Percentiles rank a stretch among this genome's conserved stretches.
Conservation (phyloP, 1,140 invertebrate genomes). For the Neodiprion pinetum region DNA sequence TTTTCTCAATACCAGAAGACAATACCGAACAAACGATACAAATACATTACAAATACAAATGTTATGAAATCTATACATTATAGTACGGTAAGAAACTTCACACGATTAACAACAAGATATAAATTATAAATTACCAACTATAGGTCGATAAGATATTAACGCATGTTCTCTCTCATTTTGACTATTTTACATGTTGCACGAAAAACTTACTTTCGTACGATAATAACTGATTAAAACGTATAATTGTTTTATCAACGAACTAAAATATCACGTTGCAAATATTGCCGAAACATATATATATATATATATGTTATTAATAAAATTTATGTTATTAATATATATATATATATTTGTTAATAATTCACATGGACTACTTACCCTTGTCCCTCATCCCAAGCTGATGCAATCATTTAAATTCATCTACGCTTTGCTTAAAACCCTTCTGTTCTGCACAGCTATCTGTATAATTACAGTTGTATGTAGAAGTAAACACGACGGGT, state of each 20-base stretch:
- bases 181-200: conserved; percentile 5
- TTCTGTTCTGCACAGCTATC: neutral
- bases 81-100: conserved; percentile 1
- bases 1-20: conserved; percentile 35
- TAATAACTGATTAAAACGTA: neutral
- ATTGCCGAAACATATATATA: neutral
- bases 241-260: neutral
- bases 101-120: conserved; percentile 5
- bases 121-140: neutral
- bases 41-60: conserved; percentile 36
- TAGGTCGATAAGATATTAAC: conserved; percentile 1
- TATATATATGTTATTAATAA: too few relatives aligned
- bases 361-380: neutral
- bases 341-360: neutral
- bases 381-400: neutral
- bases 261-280: neutral
- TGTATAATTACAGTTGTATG: neutral
- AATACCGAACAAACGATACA: conserved; percentile 42
- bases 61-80: neutral
- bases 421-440: neutral
- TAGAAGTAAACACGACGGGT: neutral
- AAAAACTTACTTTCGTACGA: neutral
- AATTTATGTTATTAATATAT: too few relatives aligned
- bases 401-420: neutral
- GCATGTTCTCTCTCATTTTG: conserved; percentile 4